Evolutionary conservation across 2,113 vertebrate species (phyloP).

Genomic region (Eulemur rufifrons): DNA sequence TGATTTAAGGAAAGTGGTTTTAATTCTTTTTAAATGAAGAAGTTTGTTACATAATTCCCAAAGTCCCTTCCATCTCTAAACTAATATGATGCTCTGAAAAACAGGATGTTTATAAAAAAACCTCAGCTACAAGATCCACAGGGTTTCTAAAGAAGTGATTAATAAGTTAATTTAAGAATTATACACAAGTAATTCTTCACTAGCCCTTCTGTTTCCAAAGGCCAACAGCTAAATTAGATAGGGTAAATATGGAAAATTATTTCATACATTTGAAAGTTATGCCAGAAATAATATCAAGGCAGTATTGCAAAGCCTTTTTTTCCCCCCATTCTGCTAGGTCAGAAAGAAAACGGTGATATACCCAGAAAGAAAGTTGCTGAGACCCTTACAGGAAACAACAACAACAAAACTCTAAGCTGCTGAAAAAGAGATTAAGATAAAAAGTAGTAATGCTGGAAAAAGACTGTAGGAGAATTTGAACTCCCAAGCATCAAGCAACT

Average conservation of each 20-base stretch:
- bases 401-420: not conserved
- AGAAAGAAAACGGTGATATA: not conserved
- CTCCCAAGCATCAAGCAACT: not conserved
- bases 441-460: not conserved
- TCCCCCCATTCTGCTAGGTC: not conserved
- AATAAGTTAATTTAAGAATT: conserved; percentile 25
- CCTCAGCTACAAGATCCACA: not conserved
- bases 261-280: conserved; percentile 12
- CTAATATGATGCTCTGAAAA: not conserved
- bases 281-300: not conserved
- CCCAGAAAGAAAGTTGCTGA: not conserved
- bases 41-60: not conserved
- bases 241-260: not conserved
- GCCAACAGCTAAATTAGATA: not conserved
- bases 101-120: not conserved
- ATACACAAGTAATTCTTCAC: not conserved
- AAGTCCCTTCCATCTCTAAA: not conserved
- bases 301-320: not conserved
- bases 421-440: conserved; percentile 52
- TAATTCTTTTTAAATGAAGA: not conserved
- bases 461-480: not conserved
- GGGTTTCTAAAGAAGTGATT: conserved; percentile 5
- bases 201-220: not conserved
- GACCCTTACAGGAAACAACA: not conserved
- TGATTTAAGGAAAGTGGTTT: not conserved